Evolutionary conservation across 1,140 invertebrate species (phyloP), one percentile per base, ranked within the genome.

Genomic region (Sarcophaga bullata): DNA sequence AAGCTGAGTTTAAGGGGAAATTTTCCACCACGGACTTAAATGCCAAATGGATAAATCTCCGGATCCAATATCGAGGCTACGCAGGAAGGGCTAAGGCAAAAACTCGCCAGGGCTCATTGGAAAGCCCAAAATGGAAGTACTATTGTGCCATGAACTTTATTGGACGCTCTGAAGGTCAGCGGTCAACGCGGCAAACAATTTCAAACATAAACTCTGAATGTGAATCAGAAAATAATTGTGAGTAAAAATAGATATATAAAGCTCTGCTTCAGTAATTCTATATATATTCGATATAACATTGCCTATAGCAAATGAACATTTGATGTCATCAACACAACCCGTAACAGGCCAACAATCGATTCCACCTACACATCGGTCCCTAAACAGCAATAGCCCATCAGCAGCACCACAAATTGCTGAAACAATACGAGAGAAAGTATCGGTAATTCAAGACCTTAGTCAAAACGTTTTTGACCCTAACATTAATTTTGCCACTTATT

Each of bases 91-190:
- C 54, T 7, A 62, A 62, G n/a, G n/a, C 73, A 8, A 75, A 46
- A 9, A 48, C 73, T 6, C 37, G 73, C 10, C 73, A 75, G 11
- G 73, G 73, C 25, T 3, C 73, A 9, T 13, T 47, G 4, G 73
- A 75, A 75, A 1, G 37, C 13, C 73, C 73, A 13, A 75, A 75
- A 47, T 75, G 73, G 73, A 75, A n/a, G 47, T 75, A 47, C 47
- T 75, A 47, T 13, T n/a, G 47, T 13, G 25, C 37, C 5, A 47
- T 75, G 37, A 75, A 47, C 5, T 75, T 75, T 47, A 10, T 46
- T 47, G 73, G 73, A 75, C 73, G 46, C 6, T 6, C 73, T 8
- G 73, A 75, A 47, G 46, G 8, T 0, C 13, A 15, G 11, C 73
- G 47, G n/a, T n/a, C n/a, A 13, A 47, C 73, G 3, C 3, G 8